A percentile compares a stretch with the other conserved stretches of the same genome.
These are phyloP conservation scores for Tragulus kanchil DNA, from an alignment of 2,113 vertebrate genomes.

Conservation along the genomic window DNA sequence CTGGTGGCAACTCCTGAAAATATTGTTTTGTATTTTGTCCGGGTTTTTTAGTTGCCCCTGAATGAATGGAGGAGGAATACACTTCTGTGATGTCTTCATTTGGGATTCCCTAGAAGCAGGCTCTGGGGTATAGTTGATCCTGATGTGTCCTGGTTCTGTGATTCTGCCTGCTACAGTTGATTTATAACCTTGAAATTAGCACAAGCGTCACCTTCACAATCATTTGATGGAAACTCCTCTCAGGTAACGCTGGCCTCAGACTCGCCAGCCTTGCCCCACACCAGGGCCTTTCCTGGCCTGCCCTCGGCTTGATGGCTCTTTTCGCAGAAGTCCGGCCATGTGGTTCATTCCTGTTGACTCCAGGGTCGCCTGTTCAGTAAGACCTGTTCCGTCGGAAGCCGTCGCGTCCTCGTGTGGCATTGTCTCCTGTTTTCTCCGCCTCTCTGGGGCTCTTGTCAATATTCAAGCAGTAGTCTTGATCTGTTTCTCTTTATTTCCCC, in stretches of 20 bases:
- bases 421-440: not conserved
- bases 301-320: not conserved
- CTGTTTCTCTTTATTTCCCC: not conserved
- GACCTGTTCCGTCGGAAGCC: too few species aligned
- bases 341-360: not conserved
- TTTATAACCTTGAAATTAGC: not conserved
- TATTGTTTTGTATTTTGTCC: not conserved
- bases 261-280: not conserved
- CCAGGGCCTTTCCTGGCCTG: not conserved
- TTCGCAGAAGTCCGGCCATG: not conserved
- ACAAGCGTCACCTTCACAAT: not conserved
- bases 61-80: not conserved
- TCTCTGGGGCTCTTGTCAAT: not conserved
- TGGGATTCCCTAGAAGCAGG: not conserved
- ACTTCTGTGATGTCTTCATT: not conserved
- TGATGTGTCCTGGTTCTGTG: not conserved
- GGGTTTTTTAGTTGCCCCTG: not conserved
- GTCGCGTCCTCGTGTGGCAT: rapidly evolving
- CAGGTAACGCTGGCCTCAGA: not conserved
- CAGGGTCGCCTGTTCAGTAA: not conserved
- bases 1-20: not conserved
- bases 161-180: not conserved
- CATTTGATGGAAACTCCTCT: too few species aligned
- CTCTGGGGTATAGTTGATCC: not conserved
- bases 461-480: not conserved